phyloP scores from a whole-genome alignment of 2,797 vertebrate genomes.

The Pseudotriccus pelzelni region DNA sequence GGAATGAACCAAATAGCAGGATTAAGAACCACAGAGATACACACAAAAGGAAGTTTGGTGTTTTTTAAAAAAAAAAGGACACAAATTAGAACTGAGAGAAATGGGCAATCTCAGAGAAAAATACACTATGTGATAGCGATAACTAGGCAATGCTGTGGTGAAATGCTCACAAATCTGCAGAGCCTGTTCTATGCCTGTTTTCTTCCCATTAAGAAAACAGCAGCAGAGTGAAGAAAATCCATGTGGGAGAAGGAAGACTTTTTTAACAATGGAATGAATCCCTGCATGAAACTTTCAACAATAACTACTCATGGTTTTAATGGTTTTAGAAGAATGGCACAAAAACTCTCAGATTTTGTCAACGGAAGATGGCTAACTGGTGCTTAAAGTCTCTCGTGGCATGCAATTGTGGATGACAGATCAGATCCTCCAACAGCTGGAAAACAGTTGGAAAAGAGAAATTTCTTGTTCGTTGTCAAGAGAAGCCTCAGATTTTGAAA shows the following conservation, averaged over 20 bases:
- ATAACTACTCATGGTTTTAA: background rate
- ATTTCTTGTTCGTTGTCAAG: background rate
- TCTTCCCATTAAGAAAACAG: background rate
- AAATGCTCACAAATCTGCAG: background rate
- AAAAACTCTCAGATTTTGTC: background rate
- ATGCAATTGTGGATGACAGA: background rate
- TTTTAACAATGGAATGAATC: background rate
- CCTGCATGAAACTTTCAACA: conserved; percentile 10
- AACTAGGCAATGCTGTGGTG: background rate
- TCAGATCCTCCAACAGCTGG: background rate
- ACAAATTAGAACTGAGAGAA: background rate
- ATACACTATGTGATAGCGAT: background rate
- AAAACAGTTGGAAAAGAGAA: background rate
- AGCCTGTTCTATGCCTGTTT: background rate
- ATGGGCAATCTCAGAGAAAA: background rate
- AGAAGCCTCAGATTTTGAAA: background rate
- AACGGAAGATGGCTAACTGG: background rate
- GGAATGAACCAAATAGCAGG: background rate
- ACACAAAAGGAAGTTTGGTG: background rate
- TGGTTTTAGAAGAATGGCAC: background rate
- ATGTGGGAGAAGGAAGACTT: background rate
- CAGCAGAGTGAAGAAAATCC: background rate
- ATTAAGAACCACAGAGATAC: background rate
- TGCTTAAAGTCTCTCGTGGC: background rate
- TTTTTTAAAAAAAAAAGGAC: background rate